Evolutionary conservation across 2,888 invertebrate genomes (phyloP).

Genomic region (Clusia tigrina): DNA sequence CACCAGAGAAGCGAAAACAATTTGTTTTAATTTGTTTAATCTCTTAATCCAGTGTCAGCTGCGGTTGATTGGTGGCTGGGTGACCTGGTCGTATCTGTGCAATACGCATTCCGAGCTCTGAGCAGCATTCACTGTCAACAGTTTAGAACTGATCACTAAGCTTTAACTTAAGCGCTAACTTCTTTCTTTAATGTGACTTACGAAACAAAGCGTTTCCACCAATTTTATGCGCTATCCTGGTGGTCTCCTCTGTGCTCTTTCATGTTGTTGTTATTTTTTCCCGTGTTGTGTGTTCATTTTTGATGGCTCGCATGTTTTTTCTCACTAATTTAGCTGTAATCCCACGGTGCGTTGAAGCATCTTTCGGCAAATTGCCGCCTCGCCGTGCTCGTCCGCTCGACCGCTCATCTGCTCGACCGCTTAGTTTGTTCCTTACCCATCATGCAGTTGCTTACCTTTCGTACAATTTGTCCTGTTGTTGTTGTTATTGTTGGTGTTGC

Average conservation of each 20-base stretch:
- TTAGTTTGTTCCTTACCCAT: constrained; percentile 2
- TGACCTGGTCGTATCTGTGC: not conserved
- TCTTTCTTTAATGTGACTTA: too few relatives aligned
- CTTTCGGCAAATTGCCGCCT: constrained; percentile 20
- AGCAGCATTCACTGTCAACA: too few relatives aligned
- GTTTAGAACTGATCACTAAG: not conserved
- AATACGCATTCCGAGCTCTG: constrained; percentile 19
- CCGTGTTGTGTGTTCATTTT: not conserved
- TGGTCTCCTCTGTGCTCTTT: constrained; percentile 44
- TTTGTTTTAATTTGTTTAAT: constrained; percentile 60
- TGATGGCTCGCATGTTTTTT: constrained; percentile 15
- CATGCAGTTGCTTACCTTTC: not conserved
- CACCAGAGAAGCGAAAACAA: constrained; percentile 45
- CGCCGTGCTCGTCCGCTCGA: too few relatives aligned
- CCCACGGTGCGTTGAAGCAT: constrained; percentile 16
- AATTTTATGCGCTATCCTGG: constrained; percentile 31
- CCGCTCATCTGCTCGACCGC: too few relatives aligned
- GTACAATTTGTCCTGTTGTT: not conserved
- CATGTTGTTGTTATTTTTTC: not conserved
- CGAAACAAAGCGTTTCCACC: constrained; percentile 19
- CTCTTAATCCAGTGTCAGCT: constrained; percentile 49
- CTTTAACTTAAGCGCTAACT: too few relatives aligned
- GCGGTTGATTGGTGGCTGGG: too few relatives aligned
- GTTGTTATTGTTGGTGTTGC: not conserved
- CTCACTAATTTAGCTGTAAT: constrained; percentile 21